Base-by-base conservation (phyloP, 35 echinoderm and acorn worm species). In the Stichopus chloronotus region DNA sequence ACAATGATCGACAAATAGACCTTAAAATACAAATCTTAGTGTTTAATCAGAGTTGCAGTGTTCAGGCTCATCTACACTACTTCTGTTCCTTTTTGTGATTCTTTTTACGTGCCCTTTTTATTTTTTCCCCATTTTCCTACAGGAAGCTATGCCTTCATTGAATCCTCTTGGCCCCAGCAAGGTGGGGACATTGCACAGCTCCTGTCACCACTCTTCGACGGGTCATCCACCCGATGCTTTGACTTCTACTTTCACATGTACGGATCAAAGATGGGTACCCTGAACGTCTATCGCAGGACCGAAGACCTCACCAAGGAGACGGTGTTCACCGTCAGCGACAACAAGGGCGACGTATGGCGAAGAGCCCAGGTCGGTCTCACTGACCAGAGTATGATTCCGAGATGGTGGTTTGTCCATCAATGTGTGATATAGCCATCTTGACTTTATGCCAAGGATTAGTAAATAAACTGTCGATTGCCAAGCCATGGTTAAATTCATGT, bases 171-270 rank as follows among this genome's bases (percentile, higher is more conserved):
- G 4, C 91, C 91, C 1, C 91, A 83, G 80, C 0, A 6, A 7
- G 0, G 20, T 7, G 91, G 79, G 4, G 78, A 84, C 79, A 65
- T 25, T 17, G 91, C 91, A 3, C 80, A 83, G 10, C 24, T 92
- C 5, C 14, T 92, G 13, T 92, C 91, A 1, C 52, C 78, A 7
- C 61, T 92, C 13, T 84, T 83, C 12, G 11, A 5, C 17, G 79
- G 91, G 19, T 8, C 56, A 17, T 5, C 0, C 9, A 61, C 78
- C 10, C 53, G 79, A 53, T 92, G 91, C 60, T 16, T 92, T 20
- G 91, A 92, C 79, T 92, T 94, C 10, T 94, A 86, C 59, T 55
- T 89, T 9, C 93, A 94, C 76, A 94, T 94, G 93, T 94, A 63
- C 17, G 93, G 93, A n/a, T 25, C 63, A 6, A 7, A 90, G 13